Percentiles rank a stretch among this genome's conserved stretches.
phyloP scores from a whole-genome alignment of 2,797 vertebrate species.

The Acanthurus leucopareius region DNA sequence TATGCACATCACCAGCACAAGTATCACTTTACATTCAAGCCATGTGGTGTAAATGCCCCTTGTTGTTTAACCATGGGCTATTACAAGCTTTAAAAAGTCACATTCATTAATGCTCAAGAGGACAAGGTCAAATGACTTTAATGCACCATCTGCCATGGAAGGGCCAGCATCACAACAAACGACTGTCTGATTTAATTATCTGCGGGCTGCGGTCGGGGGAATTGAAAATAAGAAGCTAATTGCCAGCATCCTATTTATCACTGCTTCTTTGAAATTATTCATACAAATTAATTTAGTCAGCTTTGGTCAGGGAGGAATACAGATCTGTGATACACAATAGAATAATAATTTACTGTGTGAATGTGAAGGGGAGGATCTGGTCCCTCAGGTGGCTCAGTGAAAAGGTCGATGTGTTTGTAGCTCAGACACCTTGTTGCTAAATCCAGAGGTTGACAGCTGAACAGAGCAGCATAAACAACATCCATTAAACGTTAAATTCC shows the following conservation, averaged over 20 bases:
- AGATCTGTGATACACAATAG: conserved; percentile 19
- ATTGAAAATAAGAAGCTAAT: conserved; percentile 55
- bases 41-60: conserved; percentile 6
- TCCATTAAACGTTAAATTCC: conserved; percentile 14
- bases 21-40: conserved; percentile 30
- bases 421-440: conserved; percentile 13
- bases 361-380: conserved; percentile 5
- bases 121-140: conserved; percentile 53
- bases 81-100: conserved; percentile 64
- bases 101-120: conserved; percentile 62
- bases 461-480: background rate
- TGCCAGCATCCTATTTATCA: conserved; percentile 44
- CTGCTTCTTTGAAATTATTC: conserved; percentile 50
- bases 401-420: conserved; percentile 69
- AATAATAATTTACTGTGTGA: conserved; percentile 31
- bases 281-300: conserved; percentile 38
- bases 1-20: background rate
- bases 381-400: conserved; percentile 38
- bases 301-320: conserved; percentile 32
- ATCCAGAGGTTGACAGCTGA: conserved; percentile 13
- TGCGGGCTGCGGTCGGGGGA: conserved; percentile 56
- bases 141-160: conserved; percentile 49
- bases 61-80: background rate
- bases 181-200: conserved; percentile 63
- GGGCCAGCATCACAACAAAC: conserved; percentile 60